A percentile compares a stretch with the other conserved stretches of the same genome.
Evolutionary conservation across 2,888 invertebrate genomes (phyloP).

Genomic region (Orgyia antiqua): DNA sequence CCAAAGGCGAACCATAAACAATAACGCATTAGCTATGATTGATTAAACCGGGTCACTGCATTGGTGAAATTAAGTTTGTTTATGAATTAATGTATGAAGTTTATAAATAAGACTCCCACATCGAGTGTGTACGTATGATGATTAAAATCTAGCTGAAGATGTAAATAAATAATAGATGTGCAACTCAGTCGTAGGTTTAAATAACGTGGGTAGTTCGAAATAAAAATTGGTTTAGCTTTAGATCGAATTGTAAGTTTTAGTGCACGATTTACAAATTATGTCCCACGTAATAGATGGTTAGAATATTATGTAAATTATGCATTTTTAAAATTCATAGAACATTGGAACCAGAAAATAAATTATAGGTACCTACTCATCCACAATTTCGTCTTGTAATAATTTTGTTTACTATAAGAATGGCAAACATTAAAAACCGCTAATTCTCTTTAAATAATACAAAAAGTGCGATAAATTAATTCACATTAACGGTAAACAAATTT

Average conservation of each 20-base stretch:
- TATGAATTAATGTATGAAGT: conserved; percentile 47
- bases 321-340: too few species aligned
- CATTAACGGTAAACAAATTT: too few species aligned
- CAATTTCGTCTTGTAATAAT: too few species aligned
- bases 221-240: too few species aligned
- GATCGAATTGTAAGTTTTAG: too few species aligned
- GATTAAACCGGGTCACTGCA: conserved; percentile 40
- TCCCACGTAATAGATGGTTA: too few species aligned
- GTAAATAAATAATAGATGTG: background rate
- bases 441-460: background rate
- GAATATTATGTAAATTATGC: too few species aligned
- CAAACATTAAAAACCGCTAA: background rate
- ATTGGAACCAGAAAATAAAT: too few species aligned
- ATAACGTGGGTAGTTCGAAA: background rate
- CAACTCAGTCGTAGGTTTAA: conserved; percentile 2
- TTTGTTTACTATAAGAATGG: background rate
- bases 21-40: conserved; percentile 66
- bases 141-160: background rate
- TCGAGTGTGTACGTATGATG: conserved; percentile 8
- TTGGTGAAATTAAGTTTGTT: conserved; percentile 39
- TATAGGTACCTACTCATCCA: too few species aligned
- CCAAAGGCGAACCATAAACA: conserved; percentile 46
- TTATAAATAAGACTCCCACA: conserved; percentile 39
- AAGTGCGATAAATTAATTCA: background rate
- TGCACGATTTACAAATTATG: too few species aligned